Evolutionary conservation across 2,113 vertebrate genomes (phyloP).

Genomic region (Tychaedon coryphoeus): DNA sequence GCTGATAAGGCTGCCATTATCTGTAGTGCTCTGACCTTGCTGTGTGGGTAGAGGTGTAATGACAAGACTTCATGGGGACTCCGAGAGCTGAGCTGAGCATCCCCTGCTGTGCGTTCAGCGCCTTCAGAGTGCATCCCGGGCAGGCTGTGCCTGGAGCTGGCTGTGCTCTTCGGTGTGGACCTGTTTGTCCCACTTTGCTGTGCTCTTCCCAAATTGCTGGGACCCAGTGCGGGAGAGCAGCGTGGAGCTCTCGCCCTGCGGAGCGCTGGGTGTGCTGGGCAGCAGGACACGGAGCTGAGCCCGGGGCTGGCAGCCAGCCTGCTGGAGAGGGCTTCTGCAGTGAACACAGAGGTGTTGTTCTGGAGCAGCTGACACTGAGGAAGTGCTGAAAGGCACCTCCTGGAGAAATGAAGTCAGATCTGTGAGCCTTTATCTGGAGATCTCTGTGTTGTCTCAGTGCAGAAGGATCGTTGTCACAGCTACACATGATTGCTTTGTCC

Average conservation of each 20-base stretch:
- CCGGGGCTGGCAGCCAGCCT: neutral
- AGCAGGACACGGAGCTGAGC: neutral
- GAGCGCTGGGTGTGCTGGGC: neutral
- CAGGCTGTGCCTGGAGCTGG: neutral
- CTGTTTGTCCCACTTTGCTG: neutral
- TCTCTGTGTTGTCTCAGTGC: neutral
- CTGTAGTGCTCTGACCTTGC: neutral
- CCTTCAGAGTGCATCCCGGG: neutral
- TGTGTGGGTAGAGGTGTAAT: neutral
- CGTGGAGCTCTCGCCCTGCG: accelerated
- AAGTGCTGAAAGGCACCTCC: neutral
- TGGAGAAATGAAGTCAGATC: neutral
- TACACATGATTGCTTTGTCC: neutral
- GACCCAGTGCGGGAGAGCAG: accelerated
- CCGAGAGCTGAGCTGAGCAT: accelerated
- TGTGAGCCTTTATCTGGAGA: neutral
- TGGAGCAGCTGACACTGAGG: neutral
- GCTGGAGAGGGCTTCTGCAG: neutral
- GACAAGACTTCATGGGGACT: neutral
- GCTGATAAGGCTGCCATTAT: neutral
- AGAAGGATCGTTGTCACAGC: neutral
- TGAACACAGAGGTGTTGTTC: accelerated
- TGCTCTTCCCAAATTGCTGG: neutral
- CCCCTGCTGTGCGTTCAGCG: neutral
- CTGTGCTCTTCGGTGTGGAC: neutral